Base-by-base conservation (phyloP, 2,797 vertebrate species). In the Microhierax caerulescens region DNA sequence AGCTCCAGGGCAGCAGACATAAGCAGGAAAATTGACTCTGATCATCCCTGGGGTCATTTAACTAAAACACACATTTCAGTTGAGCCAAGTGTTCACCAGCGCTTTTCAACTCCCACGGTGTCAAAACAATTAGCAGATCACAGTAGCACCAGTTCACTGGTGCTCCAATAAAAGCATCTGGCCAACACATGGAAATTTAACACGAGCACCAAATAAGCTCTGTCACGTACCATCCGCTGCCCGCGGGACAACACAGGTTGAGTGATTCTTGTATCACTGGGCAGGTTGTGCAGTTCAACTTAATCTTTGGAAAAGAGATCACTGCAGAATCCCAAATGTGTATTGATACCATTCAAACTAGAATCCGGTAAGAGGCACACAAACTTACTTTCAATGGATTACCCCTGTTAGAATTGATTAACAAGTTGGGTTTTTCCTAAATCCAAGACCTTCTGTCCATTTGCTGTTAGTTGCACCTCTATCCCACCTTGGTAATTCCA, bases 121-220 rank as follows among this genome's bases (percentile, higher is more conserved):
- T 96, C 96, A 96, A 97, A 97, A 94, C 93, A 97, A 97, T 97
- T 96, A 97, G 79, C 94, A 81, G 87, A 95, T 90, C 94, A 88
- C 85, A 92, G 93, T 88, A 75, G 61, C 93, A 19, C 61, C 5
- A 16, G 82, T 51, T 70, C 32, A 5, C 79, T 34, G 53, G 56
- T 43, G 79, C 80, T 95, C 85, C 93, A 53, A 47, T 39, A 36
- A 88, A 73, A 92, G 94, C 95, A 97, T 97, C 95, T 97, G 95
- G 94, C 76, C 85, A 59, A 11, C 94, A 97, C 86, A 84, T 85
- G 92, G 88, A 88, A 81, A 68, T 24, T 30, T 22, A 92, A 69
- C n/a, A 67, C 7, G 13, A 77, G 72, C 56, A 60, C 53, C 0
- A 3, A 84, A 25, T 16, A 48, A 90, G 59, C 61, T 80, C 43